Conservation (phyloP, 2,888 invertebrate species). For the Platerodrilus igneus region DNA sequence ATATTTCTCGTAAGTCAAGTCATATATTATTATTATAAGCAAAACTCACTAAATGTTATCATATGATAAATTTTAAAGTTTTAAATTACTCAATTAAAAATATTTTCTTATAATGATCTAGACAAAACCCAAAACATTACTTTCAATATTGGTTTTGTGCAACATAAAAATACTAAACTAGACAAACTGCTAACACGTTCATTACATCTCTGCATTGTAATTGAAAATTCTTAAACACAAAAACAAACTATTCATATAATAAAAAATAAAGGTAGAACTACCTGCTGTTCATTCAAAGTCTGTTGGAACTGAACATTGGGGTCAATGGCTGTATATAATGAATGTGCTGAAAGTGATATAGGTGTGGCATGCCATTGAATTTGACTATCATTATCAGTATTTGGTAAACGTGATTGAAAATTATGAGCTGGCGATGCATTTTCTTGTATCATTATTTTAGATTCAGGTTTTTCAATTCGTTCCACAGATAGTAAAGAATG, state of each 20-base stretch:
- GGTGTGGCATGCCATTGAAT: slow-evolving; percentile 64
- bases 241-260: slow-evolving; percentile 8
- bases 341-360: slow-evolving; percentile 48
- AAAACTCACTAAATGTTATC: too few species aligned
- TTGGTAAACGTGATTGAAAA: slow-evolving; percentile 37
- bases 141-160: too few species aligned
- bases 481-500: slow-evolving; percentile 64
- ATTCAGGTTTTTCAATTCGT: slow-evolving; percentile 55
- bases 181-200: too few species aligned
- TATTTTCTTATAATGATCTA: too few species aligned
- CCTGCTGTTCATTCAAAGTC: slow-evolving; percentile 47
- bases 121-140: too few species aligned
- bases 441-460: slow-evolving; percentile 33
- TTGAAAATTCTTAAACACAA: too few species aligned
- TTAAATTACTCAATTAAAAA: too few species aligned
- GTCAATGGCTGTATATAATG: slow-evolving; percentile 45
- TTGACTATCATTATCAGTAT: slow-evolving; percentile 39
- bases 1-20: too few species aligned
- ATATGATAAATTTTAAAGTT: too few species aligned
- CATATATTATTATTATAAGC: too few species aligned
- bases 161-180: too few species aligned
- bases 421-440: slow-evolving; percentile 39
- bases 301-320: slow-evolving; percentile 43
- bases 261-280: slow-evolving; percentile 27
- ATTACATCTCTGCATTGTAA: too few species aligned